Evolutionary conservation across 2,797 vertebrate genomes (phyloP), one percentile per base, ranked within the genome.

Genomic region (Hapalemur alaotrensis): DNA sequence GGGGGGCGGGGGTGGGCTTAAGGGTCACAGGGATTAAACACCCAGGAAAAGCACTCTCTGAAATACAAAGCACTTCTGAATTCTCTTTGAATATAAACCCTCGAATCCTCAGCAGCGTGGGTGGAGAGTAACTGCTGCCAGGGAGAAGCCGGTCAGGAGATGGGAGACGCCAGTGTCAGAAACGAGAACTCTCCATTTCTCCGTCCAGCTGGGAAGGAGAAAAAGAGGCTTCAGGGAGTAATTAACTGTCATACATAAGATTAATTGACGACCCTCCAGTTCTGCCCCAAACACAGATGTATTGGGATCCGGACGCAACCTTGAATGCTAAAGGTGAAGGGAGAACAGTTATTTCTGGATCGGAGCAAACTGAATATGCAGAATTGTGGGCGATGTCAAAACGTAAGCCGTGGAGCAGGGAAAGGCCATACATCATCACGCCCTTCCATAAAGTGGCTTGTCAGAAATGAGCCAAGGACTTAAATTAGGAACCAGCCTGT

Each of bases 241-340:
- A 97, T 97, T 97, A 97, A 92, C 93, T 97, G 97, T 95, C 96
- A 93, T 8, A n/a, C 63, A 20, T 48, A 97, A 96, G 97, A 98
- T 98, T 94, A 98, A 98, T 63, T 96, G 96, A 97, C 15, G 87
- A 97, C 96, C 96, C 95, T 98, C 95, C 73, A 63, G 89, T 93
- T 96, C 76, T 70, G 92, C 96, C 95, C 98, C 83, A 92, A 97
- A 97, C 96, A 95, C 95, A 96, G 97, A 97, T 93, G 94, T 95
- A 89, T 18, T 25, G 43, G 95, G 97, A 96, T 90, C 93, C 85
- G 92, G 84, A 95, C 28, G 7, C 63, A 96, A 96, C 97, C 97
- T 96, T 97, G 96, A 96, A 75, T 35, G 87, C 50, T 43, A 96
- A 96, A 94, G 97, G 96, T 91, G 97, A 98, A 93, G 78, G 90